Base-by-base conservation (phyloP, 2,113 vertebrate species). In the Etheostoma spectabile region DNA sequence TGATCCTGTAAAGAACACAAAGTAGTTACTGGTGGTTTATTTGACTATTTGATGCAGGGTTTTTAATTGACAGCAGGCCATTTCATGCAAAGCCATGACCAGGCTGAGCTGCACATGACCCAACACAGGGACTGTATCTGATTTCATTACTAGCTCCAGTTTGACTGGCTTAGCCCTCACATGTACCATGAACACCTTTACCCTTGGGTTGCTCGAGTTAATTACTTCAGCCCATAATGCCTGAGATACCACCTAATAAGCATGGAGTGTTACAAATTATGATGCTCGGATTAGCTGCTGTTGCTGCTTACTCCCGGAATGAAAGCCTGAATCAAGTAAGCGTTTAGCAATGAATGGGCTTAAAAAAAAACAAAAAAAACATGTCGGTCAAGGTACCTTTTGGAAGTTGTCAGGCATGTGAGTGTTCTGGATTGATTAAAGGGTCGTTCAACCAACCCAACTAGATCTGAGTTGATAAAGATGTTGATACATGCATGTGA, bases 161-260 rank as follows among this genome's bases (percentile, higher is more conserved):
- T 90, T 82, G 90, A 90, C 82, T 84, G 86, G 89, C 85, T 93
- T 87, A 94, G 82, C 82, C 88, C 55, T 85, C 74, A 74, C 74
- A 90, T 91, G 89, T 88, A 88, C 82, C 92, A 85, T 92, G 83
- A 86, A 87, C 89, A 93, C 93, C 89, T 94, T 92, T 91, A 93
- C 90, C 88, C 90, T 70, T 86, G 93, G 90, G 88, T 92, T 80
- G 74, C 86, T 88, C 46, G 16, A 87, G 85, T 92, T 93, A 92
- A 94, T 92, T 90, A 93, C 86, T 88, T 83, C 80, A 90, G 86
- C 79, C 83, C 77, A 82, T 92, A 86, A 92, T 85, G 84, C 90
- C 74, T 85, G 84, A 90, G 89, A 93, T 84, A 90, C 66, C 79
- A 85, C 74, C 84, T 91, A 90, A 93, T 87, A 86, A 87, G 87